Base-by-base conservation (phyloP, 2,113 vertebrate species). In the Campylomormyrus numenius region DNA sequence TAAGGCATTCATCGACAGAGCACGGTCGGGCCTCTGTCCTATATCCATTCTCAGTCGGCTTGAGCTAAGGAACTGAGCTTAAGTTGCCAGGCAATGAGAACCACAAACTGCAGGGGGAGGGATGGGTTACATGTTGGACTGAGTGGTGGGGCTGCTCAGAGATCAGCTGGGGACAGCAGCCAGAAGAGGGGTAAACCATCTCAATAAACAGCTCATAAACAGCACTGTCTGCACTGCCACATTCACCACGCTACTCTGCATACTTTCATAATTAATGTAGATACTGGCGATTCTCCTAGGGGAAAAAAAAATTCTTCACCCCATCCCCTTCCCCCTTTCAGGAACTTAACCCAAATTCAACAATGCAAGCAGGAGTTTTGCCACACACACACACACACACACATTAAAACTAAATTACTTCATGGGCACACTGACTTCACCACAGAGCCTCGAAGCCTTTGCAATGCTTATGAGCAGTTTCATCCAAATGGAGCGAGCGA, bases 261-360 rank as follows among this genome's bases (percentile, higher is more conserved):
- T 89, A 89, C 88, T 89, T 91, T 85, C 91, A 90, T 90, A 90
- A 90, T 88, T 90, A 90, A 90, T 90, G 91, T 31, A 90, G 86
- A 85, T 58, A 85, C 53, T 85, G 85, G 50, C 39, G 85, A 83
- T 39, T 80, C 90, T 89, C 85, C 85, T 56, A 70, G 89, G 49
- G 31, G 21, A 13, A 15, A 50, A 19, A 17, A 39, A 39, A 74
- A 52, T 31, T 74, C 45, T 62, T 50, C 6, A 35, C 88, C 70
- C 5, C 39, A n/a, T 52, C 58, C 45, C 52, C 2, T 4, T 66
- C 50, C 19, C 84, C 13, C 84, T 11, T 53, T 19, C 80, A 45
- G 42, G 8, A 58, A 58, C 42, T 58, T 70, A 70, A 87, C 27
- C 58, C 46, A 90, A 80, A 85, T 49, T 88, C 66, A 80, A 90